Conservation (phyloP, 2,797 vertebrate genomes). For the Bryconaethiops microstoma region DNA sequence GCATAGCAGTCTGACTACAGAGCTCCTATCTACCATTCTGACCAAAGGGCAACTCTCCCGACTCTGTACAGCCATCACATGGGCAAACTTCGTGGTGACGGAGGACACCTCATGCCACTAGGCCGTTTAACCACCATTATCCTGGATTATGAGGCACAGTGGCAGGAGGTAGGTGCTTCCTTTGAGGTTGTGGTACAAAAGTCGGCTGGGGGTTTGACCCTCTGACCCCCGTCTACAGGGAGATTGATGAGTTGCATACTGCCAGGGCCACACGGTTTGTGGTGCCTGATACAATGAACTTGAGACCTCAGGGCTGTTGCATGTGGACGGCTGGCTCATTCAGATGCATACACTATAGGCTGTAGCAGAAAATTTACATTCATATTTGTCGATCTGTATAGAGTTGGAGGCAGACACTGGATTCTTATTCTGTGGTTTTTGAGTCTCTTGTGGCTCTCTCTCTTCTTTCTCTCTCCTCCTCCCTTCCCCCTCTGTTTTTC, state of each 20-base stretch:
- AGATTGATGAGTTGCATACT: conserved; percentile 27
- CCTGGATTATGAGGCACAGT: conserved; percentile 42
- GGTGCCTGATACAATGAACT: conserved; percentile 60
- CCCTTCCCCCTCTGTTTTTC: conserved; percentile 68
- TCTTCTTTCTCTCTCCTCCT: conserved; percentile 54
- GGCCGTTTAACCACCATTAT: conserved; percentile 47
- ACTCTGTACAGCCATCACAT: neutral
- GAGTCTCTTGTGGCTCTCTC: conserved; percentile 80
- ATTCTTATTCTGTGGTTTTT: conserved; percentile 81
- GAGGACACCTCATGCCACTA: conserved; percentile 3
- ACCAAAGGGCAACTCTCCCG: neutral
- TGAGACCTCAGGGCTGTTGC: conserved; percentile 65
- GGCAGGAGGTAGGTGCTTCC: conserved; percentile 37
- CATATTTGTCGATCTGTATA: conserved; percentile 78
- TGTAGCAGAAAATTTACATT: conserved; percentile 68
- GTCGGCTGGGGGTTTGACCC: conserved; percentile 33
- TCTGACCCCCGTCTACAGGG: conserved; percentile 35
- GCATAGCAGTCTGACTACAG: neutral
- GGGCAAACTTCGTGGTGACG: neutral
- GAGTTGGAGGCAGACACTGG: conserved; percentile 75
- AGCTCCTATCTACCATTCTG: neutral
- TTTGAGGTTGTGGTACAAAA: conserved; percentile 10
- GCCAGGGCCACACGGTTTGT: conserved; percentile 20
- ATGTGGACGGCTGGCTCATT: conserved; percentile 62
- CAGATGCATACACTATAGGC: conserved; percentile 67